phyloP scores from a whole-genome alignment of 2,797 vertebrate species.

The Phrynocephalus forsythii region DNA sequence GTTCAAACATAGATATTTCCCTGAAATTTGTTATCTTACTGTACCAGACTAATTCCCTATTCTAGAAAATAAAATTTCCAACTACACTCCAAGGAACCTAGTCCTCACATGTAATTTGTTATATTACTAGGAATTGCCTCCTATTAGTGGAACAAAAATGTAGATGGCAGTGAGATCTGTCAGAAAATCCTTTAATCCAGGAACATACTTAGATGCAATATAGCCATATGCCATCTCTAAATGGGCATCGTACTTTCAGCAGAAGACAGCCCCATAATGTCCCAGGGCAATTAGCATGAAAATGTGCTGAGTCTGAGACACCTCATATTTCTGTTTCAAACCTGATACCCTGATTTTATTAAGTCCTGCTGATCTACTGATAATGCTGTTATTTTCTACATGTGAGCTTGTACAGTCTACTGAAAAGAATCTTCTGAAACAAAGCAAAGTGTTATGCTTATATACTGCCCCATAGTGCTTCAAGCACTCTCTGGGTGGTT shows the following conservation, averaged over 20 bases:
- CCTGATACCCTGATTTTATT: neutral
- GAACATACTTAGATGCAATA: neutral
- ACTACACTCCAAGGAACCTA: neutral
- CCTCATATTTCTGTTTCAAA: neutral
- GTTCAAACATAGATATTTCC: neutral
- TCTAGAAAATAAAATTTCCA: neutral
- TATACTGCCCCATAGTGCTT: too few species aligned
- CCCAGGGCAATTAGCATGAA: constrained; percentile 20
- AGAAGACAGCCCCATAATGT: constrained; percentile 25
- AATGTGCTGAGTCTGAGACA: constrained; percentile 17
- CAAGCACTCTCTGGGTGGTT: too few species aligned
- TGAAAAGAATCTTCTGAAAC: neutral
- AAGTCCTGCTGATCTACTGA: neutral
- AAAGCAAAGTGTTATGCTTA: too few species aligned
- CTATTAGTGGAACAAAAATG: constrained; percentile 4
- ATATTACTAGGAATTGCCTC: neutral
- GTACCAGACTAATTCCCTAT: neutral
- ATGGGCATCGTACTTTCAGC: constrained; percentile 49
- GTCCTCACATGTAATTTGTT: neutral
- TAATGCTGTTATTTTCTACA: neutral
- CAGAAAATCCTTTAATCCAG: constrained; percentile 48
- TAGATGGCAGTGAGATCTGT: neutral
- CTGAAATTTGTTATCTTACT: neutral
- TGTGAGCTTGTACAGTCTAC: neutral
- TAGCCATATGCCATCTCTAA: constrained; percentile 34